Conservation (phyloP, 2,888 invertebrate species). For the Nomada ferruginata region DNA sequence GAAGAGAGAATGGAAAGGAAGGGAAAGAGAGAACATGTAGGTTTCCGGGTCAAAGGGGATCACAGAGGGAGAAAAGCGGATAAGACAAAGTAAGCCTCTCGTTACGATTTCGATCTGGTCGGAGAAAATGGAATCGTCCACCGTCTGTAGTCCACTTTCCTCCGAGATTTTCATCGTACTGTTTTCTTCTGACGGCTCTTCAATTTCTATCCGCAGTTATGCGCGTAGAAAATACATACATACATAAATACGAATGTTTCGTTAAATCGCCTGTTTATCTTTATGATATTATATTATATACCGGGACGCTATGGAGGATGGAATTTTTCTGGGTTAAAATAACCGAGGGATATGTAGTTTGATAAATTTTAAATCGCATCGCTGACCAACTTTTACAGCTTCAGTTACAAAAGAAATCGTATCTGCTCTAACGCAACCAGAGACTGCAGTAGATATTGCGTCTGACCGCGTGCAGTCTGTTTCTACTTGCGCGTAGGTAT, state of each 20-base stretch:
- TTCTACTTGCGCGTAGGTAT: not conserved
- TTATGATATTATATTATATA: not conserved
- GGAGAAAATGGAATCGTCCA: slow-evolving; percentile 49
- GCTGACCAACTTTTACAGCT: not conserved
- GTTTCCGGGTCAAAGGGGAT: slow-evolving; percentile 72
- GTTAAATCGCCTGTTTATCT: not conserved
- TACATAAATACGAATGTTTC: not conserved
- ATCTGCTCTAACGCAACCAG: too few species aligned
- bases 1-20: not conserved
- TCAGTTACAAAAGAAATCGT: not conserved
- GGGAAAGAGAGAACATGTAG: slow-evolving; percentile 65
- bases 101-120: slow-evolving; percentile 54
- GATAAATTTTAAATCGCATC: not conserved
- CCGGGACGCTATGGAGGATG: too few species aligned
- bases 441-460: not conserved
- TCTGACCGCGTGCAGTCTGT: not conserved
- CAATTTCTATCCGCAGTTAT: not conserved
- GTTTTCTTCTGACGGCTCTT: slow-evolving; percentile 14
- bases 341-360: not conserved
- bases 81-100: slow-evolving; percentile 62
- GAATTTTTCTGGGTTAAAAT: not conserved
- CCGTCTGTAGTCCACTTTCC: slow-evolving; percentile 35
- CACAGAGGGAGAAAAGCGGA: slow-evolving; percentile 45
- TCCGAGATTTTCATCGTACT: slow-evolving; percentile 35
- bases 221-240: not conserved